Evolutionary conservation across 2,797 vertebrate species (phyloP).

Genomic region (Helicolenus hilgendorfi): DNA sequence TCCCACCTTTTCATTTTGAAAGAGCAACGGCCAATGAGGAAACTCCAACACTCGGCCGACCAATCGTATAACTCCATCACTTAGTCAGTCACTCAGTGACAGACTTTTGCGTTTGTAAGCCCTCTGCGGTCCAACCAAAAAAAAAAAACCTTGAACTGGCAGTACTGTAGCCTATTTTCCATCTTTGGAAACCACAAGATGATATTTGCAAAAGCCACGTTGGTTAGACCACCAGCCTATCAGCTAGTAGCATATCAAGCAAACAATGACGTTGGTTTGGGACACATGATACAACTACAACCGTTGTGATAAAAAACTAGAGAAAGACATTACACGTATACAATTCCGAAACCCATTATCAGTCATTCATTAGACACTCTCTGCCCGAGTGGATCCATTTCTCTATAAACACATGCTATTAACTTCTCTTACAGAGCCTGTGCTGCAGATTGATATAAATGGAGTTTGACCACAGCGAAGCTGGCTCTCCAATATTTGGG

Average conservation of each 20-base stretch:
- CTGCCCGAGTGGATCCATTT: slow-evolving; percentile 31
- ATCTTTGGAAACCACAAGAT: not conserved
- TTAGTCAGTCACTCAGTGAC: not conserved
- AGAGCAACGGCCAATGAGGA: not conserved
- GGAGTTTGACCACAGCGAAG: slow-evolving; percentile 47
- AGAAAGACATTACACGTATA: not conserved
- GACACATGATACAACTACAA: not conserved
- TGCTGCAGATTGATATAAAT: slow-evolving; percentile 57
- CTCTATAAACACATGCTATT: slow-evolving; percentile 43
- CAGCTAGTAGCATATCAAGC: not conserved
- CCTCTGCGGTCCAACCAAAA: not conserved
- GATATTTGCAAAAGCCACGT: not conserved
- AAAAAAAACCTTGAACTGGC: not conserved
- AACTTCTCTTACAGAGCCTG: slow-evolving; percentile 22
- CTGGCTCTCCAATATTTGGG: slow-evolving; percentile 36
- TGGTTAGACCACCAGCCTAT: not conserved
- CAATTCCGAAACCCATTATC: slow-evolving; percentile 34
- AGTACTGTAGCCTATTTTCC: not conserved
- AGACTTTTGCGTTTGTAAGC: not conserved
- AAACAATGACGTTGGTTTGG: not conserved
- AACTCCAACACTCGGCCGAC: not conserved
- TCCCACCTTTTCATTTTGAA: not conserved
- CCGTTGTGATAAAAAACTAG: not conserved
- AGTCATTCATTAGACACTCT: slow-evolving; percentile 37
- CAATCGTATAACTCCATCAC: not conserved